Conservation (phyloP, 2,797 vertebrate species). For the Oryzias sinensis region DNA sequence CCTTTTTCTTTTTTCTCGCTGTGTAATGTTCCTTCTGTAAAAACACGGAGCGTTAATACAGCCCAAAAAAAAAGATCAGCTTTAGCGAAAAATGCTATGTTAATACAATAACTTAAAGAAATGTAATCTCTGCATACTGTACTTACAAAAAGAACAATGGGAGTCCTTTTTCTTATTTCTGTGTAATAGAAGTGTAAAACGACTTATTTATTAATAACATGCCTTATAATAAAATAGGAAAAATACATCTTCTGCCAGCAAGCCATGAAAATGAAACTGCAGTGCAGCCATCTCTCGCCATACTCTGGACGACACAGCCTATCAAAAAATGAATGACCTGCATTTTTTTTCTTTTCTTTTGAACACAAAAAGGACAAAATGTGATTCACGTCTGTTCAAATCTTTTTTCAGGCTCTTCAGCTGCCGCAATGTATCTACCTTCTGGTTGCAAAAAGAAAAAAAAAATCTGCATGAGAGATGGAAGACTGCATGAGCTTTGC, state of each 20-base stretch:
- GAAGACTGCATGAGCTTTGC: constrained; percentile 84
- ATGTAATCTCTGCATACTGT: constrained; percentile 57
- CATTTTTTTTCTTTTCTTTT: constrained; percentile 37
- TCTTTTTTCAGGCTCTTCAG: constrained; percentile 21
- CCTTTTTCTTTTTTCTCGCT: constrained; percentile 41
- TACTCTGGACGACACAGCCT: constrained; percentile 63
- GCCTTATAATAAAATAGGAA: constrained; percentile 71
- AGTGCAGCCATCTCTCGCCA: constrained; percentile 59
- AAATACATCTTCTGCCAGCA: constrained; percentile 64
- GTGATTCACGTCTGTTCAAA: constrained; percentile 52
- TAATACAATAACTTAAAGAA: constrained; percentile 53
- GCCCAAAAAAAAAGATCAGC: constrained; percentile 37
- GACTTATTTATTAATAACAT: constrained; percentile 69
- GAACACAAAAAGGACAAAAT: constrained; percentile 14
- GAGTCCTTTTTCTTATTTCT: constrained; percentile 38
- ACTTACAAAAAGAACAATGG: constrained; percentile 54
- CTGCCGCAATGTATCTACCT: constrained; percentile 67
- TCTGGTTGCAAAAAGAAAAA: constrained; percentile 56
- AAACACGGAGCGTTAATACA: constrained; percentile 13
- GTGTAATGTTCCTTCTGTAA: constrained; percentile 12
- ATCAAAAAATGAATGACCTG: constrained; percentile 27
- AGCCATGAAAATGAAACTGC: constrained; percentile 71
- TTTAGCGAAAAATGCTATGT: constrained; percentile 54
- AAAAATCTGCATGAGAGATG: constrained; percentile 75
- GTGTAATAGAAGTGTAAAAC: constrained; percentile 61